Conservation (phyloP, 30 jellyfish, hydroid and myxozoan genomes). For the Pseudorhiza aurosa region DNA sequence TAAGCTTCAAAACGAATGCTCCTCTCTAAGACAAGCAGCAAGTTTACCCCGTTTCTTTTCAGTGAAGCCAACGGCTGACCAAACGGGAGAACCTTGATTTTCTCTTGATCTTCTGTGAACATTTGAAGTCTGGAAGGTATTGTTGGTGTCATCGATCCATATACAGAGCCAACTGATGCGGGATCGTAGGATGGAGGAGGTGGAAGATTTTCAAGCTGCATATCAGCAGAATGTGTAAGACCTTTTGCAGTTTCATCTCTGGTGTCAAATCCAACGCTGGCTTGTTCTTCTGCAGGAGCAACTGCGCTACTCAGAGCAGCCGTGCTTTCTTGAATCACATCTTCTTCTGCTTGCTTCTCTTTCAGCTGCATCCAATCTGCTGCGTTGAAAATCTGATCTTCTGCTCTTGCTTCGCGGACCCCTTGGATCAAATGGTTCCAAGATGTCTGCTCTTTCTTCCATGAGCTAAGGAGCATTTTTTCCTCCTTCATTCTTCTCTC, state of each 20-base stretch:
- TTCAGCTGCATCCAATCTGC: slow-evolving; percentile 58
- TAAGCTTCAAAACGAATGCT: slow-evolving; percentile 71
- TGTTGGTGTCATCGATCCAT: neutral
- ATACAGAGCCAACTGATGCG: neutral
- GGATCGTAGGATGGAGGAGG: slow-evolving; percentile 42
- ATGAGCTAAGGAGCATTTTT: slow-evolving; percentile 51
- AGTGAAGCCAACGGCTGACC: slow-evolving; percentile 40
- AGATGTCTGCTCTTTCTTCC: slow-evolving; percentile 57
- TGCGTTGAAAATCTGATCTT: slow-evolving; percentile 50
- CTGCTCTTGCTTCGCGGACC: slow-evolving; percentile 81
- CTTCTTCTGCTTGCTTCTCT: neutral
- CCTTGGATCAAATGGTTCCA: slow-evolving; percentile 68
- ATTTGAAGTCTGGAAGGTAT: neutral
- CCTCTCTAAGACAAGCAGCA: slow-evolving; percentile 69
- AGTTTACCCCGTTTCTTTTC: slow-evolving; percentile 76
- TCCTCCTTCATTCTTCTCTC: slow-evolving; percentile 64
- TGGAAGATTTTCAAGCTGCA: slow-evolving; percentile 10
- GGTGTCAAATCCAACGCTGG: neutral
- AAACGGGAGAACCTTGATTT: slow-evolving; percentile 12
- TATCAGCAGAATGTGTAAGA: neutral
- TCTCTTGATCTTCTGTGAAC: neutral
- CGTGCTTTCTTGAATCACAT: neutral
- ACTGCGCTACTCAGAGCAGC: neutral
- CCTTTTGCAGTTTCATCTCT: neutral
- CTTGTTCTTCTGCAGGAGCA: neutral